These are phyloP conservation scores for Antidorcas marsupialis DNA, from an alignment of 2,113 vertebrate genomes.

Conservation along the genomic window DNA sequence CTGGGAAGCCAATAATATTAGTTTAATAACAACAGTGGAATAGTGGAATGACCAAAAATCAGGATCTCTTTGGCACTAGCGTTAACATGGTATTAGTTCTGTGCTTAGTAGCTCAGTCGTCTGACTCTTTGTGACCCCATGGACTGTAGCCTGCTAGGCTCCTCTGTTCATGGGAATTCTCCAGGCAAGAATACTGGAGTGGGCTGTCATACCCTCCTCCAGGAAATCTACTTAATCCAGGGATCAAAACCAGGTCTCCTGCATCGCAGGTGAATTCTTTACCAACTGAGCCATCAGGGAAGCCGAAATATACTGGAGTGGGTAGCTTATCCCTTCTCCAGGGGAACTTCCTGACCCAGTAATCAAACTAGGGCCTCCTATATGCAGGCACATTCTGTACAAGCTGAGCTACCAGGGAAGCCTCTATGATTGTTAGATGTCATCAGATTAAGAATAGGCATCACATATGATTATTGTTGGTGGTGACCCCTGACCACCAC, in stretches of 20 bases:
- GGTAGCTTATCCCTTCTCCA: neutral
- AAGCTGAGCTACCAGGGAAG: neutral
- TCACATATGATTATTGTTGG: neutral
- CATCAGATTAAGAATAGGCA: neutral
- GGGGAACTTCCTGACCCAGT: neutral
- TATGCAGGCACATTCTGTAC: neutral
- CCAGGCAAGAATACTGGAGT: neutral
- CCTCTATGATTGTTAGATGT: neutral
- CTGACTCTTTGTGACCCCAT: neutral
- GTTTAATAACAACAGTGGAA: neutral
- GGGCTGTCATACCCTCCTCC: neutral
- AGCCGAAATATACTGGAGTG: rapidly evolving
- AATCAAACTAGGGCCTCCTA: neutral
- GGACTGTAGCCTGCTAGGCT: neutral
- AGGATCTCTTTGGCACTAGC: neutral
- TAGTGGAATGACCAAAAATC: neutral
- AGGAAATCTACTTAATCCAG: neutral
- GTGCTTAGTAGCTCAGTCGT: neutral
- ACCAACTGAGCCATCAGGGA: neutral
- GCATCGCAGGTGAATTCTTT: neutral
- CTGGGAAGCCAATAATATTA: neutral
- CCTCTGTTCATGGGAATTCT: neutral
- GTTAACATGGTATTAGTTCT: neutral
- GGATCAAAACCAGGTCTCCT: neutral
- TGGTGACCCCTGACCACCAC: neutral